Evolutionary conservation across 2,797 vertebrate genomes (phyloP).

Genomic region (Phataginus tricuspis): DNA sequence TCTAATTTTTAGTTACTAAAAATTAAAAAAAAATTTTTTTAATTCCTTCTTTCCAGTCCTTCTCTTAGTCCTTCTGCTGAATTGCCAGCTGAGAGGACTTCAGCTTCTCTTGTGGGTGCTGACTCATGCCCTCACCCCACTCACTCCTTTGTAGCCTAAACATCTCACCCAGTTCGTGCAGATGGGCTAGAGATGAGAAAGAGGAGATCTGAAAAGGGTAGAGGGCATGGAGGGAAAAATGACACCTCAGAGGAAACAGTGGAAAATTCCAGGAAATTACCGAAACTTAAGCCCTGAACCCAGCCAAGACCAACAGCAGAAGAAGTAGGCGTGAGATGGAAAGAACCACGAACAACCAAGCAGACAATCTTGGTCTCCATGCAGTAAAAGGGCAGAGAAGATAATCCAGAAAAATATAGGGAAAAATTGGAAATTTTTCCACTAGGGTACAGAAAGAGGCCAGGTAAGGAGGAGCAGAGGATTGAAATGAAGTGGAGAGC

Average conservation of each 20-base stretch:
- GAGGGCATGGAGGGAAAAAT: neutral
- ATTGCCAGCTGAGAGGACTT: constrained; percentile 32
- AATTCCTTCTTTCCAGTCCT: neutral
- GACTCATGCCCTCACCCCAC: constrained; percentile 59
- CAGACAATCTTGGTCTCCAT: neutral
- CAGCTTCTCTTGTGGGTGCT: constrained; percentile 47
- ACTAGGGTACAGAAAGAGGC: neutral
- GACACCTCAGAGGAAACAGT: neutral
- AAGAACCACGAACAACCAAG: constrained; percentile 24
- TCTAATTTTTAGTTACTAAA: constrained; percentile 9
- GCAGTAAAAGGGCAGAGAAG: neutral
- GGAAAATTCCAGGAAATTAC: constrained; percentile 53
- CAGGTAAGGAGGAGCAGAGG: neutral
- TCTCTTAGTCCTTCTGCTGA: constrained; percentile 42
- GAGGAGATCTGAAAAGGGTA: neutral
- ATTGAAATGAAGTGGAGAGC: neutral
- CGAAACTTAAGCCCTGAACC: neutral
- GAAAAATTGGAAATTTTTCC: neutral
- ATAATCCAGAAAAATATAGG: neutral
- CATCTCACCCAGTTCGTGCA: neutral
- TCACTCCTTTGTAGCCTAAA: neutral
- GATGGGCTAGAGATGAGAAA: neutral
- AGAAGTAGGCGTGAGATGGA: neutral
- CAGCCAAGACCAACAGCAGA: constrained; percentile 58
- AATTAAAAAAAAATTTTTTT: neutral